phyloP scores from a whole-genome alignment of 2,113 vertebrate genomes.

The Brachyhypopomus gauderio region DNA sequence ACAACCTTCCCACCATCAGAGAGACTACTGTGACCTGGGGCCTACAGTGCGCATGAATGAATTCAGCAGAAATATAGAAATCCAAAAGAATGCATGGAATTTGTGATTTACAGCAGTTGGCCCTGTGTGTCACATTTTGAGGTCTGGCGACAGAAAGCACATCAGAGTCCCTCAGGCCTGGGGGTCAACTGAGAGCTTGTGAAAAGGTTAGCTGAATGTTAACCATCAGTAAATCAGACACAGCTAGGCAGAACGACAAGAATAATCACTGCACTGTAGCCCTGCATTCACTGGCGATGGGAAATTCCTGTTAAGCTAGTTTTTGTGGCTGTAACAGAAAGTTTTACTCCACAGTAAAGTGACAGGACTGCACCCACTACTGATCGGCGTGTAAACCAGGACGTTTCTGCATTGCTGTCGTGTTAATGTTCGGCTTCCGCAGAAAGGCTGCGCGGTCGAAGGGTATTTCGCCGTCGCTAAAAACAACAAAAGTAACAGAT shows the following conservation, averaged over 20 bases:
- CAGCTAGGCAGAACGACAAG: background rate
- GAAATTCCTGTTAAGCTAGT: constrained; percentile 6
- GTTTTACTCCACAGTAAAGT: background rate
- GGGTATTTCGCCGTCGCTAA: background rate
- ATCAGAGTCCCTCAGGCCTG: background rate
- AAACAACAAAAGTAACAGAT: background rate
- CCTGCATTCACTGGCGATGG: background rate
- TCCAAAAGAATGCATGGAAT: constrained; percentile 3
- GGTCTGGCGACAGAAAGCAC: constrained; percentile 9
- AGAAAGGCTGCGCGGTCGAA: no score
- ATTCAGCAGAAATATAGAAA: constrained; percentile 11
- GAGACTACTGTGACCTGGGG: background rate
- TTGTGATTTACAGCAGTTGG: background rate
- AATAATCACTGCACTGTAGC: background rate
- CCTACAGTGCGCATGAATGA: background rate
- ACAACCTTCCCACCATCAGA: background rate
- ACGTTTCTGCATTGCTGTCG: no score
- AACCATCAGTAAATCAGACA: constrained; percentile 11
- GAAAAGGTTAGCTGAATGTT: background rate
- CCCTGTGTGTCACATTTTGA: constrained; percentile 6
- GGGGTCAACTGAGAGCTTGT: constrained; percentile 15
- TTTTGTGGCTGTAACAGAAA: background rate
- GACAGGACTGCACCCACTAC: background rate
- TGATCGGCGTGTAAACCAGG: no score
- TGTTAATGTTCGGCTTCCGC: no score